Evolutionary conservation across 2,113 vertebrate species (phyloP).

Genomic region (Hydrochoerus hydrochaeris): DNA sequence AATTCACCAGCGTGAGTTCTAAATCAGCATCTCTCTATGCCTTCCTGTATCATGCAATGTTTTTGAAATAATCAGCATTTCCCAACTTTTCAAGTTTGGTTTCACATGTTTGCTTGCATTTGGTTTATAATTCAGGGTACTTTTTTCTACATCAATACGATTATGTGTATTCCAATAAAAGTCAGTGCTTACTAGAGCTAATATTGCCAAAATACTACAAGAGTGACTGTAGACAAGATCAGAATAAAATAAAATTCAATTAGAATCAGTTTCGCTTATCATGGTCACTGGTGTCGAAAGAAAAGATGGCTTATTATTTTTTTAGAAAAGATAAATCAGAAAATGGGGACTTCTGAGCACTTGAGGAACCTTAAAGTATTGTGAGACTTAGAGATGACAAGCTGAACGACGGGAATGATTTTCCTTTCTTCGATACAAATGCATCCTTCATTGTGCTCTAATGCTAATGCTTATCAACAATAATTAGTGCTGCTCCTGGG

Average conservation of each 20-base stretch:
- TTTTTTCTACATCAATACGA: neutral
- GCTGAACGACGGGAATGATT: neutral
- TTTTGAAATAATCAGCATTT: conserved; percentile 49
- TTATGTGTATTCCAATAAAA: conserved; percentile 14
- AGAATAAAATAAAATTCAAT: conserved; percentile 8
- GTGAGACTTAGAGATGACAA: neutral
- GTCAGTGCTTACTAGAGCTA: neutral
- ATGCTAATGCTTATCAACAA: neutral
- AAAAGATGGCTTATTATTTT: neutral
- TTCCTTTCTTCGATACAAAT: neutral
- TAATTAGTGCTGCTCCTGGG: conserved; percentile 39
- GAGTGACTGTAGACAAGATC: neutral
- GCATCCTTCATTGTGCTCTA: neutral
- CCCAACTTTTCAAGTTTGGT: conserved; percentile 16
- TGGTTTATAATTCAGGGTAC: conserved; percentile 27
- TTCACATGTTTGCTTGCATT: conserved; percentile 1
- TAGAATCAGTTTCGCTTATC: conserved; percentile 45
- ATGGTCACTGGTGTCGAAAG: neutral
- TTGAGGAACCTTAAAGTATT: conserved; percentile 20
- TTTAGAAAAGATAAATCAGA: neutral
- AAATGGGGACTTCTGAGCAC: neutral
- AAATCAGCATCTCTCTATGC: conserved; percentile 34
- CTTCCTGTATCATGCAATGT: conserved; percentile 5
- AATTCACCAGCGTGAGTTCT: neutral
- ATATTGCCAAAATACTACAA: conserved; percentile 40